Base-by-base conservation (phyloP, 2,888 invertebrate genomes). In the Apomyelois bistriatella region DNA sequence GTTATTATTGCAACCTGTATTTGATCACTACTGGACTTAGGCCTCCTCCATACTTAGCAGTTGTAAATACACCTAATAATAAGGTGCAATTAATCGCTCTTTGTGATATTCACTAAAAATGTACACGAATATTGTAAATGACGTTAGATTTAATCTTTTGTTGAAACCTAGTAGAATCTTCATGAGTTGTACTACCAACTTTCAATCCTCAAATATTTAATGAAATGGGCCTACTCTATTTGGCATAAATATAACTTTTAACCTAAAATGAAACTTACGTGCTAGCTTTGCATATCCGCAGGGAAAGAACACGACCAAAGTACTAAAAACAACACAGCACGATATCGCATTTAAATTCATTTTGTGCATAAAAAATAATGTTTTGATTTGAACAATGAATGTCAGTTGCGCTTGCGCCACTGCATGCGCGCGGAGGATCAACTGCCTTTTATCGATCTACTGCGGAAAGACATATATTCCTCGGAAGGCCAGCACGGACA, bases 401-500 rank as follows among this genome's bases (percentile, higher is more conserved):
- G 40, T 56, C 36, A 38, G 37, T 22, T 61, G 63, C 65, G 54
- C 60, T 62, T 70, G 63, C 69, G 62, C 68, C 68, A 81, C 76
- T 79, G 73, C 65, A 63, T 54, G 59, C 57, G 61, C 66, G 61
- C 61, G 46, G 57, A 59, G 59, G 73, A 67, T 65, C 72, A 71
- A 72, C 82, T 60, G 74, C 72, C 77, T 75, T 85, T 82, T 83
- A 82, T 80, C 70, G 68, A 76, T 38, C 38, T 13, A 15, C 74
- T 73, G 69, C 70, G 74, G 65, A 72, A 72, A 76, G 62, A 77
- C 66, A 68, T 28, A 46, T 28, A 43, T 46, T 46, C 46, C 22
- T 64, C 61, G 61, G 61, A 60, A 70, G 70, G 63, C 82, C 78
- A 70, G 52, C 37, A 40, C 58, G 52, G 54, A 56, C 62, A 64